A percentile compares a stretch with the other conserved stretches of the same genome.
phyloP scores from a whole-genome alignment of 2,888 invertebrate genomes.

The Maniola hyperantus region DNA sequence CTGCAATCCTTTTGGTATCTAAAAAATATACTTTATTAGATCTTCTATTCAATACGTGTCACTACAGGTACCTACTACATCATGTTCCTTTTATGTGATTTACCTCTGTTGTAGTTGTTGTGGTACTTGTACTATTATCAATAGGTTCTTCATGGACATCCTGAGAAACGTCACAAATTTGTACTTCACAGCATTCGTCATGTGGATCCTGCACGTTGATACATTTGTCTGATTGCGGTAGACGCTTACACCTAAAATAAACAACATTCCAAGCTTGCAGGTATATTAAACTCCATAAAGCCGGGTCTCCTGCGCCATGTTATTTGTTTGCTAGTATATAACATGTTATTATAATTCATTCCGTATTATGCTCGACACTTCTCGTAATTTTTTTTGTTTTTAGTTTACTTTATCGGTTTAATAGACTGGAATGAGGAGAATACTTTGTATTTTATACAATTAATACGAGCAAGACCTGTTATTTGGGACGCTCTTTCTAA shows the following conservation, averaged over 20 bases:
- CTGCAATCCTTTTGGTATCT: slow-evolving; percentile 48
- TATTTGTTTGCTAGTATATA: too few species aligned
- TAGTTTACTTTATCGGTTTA: too few species aligned
- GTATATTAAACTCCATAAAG: too few species aligned
- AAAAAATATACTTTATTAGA: slow-evolving; percentile 13
- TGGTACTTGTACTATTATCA: slow-evolving; percentile 58
- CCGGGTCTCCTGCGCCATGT: too few species aligned
- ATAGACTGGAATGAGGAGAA: too few species aligned
- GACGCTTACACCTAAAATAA: slow-evolving; percentile 81
- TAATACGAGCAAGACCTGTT: too few species aligned
- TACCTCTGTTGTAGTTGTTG: slow-evolving; percentile 42
- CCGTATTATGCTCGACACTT: too few species aligned
- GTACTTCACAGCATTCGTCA: slow-evolving; percentile 92
- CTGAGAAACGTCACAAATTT: slow-evolving; percentile 92
- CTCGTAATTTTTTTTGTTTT: too few species aligned
- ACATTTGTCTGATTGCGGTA: slow-evolving; percentile 86
- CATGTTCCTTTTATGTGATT: neutral
- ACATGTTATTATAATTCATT: too few species aligned
- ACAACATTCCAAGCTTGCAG: neutral
- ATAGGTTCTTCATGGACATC: slow-evolving; percentile 86
- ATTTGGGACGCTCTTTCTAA: too few species aligned
- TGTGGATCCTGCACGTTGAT: slow-evolving; percentile 91
- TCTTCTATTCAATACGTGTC: slow-evolving; percentile 10
- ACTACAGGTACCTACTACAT: neutral
- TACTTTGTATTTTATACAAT: too few species aligned